Base-by-base conservation (phyloP, 2,113 vertebrate species). In the Papio anubis region DNA sequence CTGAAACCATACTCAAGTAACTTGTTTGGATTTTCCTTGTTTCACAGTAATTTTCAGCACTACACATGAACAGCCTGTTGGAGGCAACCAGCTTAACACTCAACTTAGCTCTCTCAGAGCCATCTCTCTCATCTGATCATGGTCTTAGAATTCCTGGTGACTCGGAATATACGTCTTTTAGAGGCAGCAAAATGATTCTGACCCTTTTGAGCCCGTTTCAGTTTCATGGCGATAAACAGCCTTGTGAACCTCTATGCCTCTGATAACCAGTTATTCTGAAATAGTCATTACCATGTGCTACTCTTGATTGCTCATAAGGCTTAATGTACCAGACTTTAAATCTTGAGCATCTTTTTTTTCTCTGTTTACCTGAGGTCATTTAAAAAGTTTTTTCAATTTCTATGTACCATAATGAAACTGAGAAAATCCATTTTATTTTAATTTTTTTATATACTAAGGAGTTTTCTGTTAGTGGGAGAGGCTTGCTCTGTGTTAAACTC, bases 261-360 rank as follows among this genome's bases (percentile, higher is more conserved):
- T 72, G 30, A 64, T 76, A 95, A 89, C 57, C 78, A 45, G 48
- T 88, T 73, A 84, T 64, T 93, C 48, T 52, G 35, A 97, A 82
- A 64, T 87, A 94, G 40, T 52, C 20, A 79, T 86, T 90, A 73
- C 84, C 76, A 84, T 48, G 73, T 87, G 61, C n/a, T 84, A 20
- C 45, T 81, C 73, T 88, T 78, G 45, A 57, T 88, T 88, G n/a
- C 13, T 94, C 45, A 21, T 35, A 83, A 95, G 50, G 76, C 50
- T 83, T 90, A 75, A 38, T 3, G 20, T 50, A 43, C 32, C 61
- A 78, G n/a, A 30, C 70, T 96, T 95, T 95, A 70, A 94, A 88
- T 93, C 68, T 75, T 68, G 55, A 87, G 9, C 70, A 88, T 70
- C 70, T 88, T 75, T 93, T 93, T 52, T 45, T 7, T 82, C 32